phyloP scores from a whole-genome alignment of 2,113 vertebrate genomes.

The Ophiodon elongatus region DNA sequence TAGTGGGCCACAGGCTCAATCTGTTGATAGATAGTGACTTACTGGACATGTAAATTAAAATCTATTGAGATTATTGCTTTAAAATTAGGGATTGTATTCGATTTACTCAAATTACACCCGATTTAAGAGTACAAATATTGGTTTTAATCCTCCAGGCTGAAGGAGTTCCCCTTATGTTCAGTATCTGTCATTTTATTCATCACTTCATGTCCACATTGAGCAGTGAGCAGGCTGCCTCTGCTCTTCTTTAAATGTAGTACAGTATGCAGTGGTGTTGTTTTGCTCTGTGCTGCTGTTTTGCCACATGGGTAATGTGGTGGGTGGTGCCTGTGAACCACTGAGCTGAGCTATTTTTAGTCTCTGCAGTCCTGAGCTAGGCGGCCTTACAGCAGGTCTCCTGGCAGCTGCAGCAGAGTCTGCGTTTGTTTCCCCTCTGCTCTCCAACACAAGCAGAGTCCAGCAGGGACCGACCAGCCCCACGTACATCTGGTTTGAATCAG shows the following conservation, averaged over 20 bases:
- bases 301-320: conserved; percentile 70
- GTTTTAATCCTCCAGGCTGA: neutral
- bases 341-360: conserved; percentile 79
- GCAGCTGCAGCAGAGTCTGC: conserved; percentile 50
- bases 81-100: neutral
- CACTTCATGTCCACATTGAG: neutral
- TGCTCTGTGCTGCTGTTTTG: conserved; percentile 58
- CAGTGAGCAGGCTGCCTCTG: conserved; percentile 1
- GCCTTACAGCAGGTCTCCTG: conserved; percentile 74
- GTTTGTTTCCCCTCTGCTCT: conserved; percentile 44
- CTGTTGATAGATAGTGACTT: neutral
- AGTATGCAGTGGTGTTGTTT: conserved; percentile 60
- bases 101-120: too few species aligned
- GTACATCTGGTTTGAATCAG: conserved; percentile 26
- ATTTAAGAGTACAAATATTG: neutral
- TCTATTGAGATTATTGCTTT: too few species aligned
- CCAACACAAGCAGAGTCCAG: conserved; percentile 13
- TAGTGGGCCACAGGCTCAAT: too few species aligned
- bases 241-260: conserved; percentile 13
- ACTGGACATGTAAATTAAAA: neutral
- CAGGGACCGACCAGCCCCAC: conserved; percentile 15
- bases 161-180: neutral
- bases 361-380: conserved; percentile 71
- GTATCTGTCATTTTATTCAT: neutral
- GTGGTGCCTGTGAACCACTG: conserved; percentile 65